phyloP scores from a whole-genome alignment of 2,797 vertebrate species.

The Thamnophis elegans region DNA sequence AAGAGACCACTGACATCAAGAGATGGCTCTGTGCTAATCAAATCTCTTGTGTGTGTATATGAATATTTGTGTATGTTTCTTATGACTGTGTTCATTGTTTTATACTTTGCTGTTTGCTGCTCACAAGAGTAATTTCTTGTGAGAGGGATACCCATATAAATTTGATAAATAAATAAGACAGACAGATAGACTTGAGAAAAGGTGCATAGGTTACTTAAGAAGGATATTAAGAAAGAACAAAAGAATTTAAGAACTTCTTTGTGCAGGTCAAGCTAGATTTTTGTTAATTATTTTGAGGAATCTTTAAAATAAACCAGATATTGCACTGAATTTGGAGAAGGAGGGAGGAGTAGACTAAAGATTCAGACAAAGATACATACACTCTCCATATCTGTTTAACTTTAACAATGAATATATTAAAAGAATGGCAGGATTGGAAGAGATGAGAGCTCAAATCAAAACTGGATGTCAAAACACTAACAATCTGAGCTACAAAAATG shows the following conservation, averaged over 20 bases:
- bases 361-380: neutral
- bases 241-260: neutral
- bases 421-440: neutral
- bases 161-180: neutral
- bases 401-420: neutral
- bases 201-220: neutral
- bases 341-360: neutral
- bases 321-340: neutral
- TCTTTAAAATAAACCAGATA: neutral
- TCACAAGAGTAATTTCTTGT: neutral
- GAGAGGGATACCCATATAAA: neutral
- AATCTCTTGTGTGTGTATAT: neutral
- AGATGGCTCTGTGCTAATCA: neutral
- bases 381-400: conserved; percentile 1
- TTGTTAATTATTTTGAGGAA: neutral
- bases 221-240: neutral
- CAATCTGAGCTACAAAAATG: neutral
- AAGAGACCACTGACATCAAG: neutral
- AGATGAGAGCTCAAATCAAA: neutral
- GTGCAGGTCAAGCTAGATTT: neutral
- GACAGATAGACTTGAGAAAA: neutral
- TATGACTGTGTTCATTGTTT: neutral
- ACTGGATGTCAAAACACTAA: neutral
- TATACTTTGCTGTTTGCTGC: neutral
- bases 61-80: neutral